Base-by-base conservation (phyloP, 2,113 vertebrate genomes). In the Oreochromis spilurus region DNA sequence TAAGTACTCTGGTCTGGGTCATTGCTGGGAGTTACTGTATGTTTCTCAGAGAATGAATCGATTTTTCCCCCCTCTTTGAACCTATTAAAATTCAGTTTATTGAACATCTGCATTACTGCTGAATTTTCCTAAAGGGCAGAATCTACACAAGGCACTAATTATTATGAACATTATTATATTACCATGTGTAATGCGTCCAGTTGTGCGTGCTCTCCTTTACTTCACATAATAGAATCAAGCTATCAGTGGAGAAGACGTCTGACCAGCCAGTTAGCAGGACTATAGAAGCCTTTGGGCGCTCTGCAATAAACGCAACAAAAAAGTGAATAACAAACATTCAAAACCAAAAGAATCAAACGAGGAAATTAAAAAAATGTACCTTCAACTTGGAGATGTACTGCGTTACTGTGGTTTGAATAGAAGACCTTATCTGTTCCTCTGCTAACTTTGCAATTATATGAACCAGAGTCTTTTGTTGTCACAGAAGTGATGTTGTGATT, bases 121-220 rank as follows among this genome's bases (percentile, higher is more conserved):
- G 9, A 65, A 17, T 57, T 67, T 13, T 4, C 14, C 50, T 7
- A 79, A 38, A 31, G 5, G 1, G 38, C n/a, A 12, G 1, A 67
- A 82, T 62, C 7, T 21, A 85, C 4, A 88, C 2, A 75, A 4
- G 19, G n/a, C 14, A 48, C 2, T 83, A 14, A 14, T 21, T 5
- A 43, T 60, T 53, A 21, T 13, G 9, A 4, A 17, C n/a, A 24
- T 45, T 53, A 1, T 9, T 19, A 38, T 36, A 40, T 82, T 94
- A 96, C 96, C 96, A 97, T 19, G 90, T 93, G 87, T 94, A 97
- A 87, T 92, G 93, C 11, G 4, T 2, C 96, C 96, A 97, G 1
- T 1, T 12, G 11, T 75, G 3, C 0, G 19, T 1, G 6, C 60
- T 82, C 11, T 57, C 83, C 34, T 53, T 5, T 52, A 96, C 89